Evolutionary conservation across 1,140 invertebrate genomes (phyloP), one percentile per base, ranked within the genome.

Genomic region (Drosophila littoralis): DNA sequence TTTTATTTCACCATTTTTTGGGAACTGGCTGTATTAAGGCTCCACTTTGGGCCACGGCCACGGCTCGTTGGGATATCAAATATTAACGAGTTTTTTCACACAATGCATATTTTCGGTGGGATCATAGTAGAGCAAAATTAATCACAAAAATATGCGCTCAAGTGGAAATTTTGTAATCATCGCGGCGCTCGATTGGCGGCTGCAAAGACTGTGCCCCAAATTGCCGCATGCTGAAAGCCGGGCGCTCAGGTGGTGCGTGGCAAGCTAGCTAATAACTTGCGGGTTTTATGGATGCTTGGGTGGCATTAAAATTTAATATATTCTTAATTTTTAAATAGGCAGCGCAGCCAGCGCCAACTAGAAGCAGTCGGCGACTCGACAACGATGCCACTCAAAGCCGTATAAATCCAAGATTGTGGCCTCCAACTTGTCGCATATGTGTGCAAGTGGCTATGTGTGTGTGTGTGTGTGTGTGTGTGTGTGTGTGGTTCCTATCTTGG

Each of bases 351-450:
- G 61, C 61, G 22, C 42, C 38, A 77, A 61, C 77, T 75, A 74
- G 71, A 65, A 57, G 70, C 59, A 52, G 42, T 35, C 43, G 36
- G 36, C 60, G 38, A 43, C 58, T 50, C 51, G 54, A 46, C 54
- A 70, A 63, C 63, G 83, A 67, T 70, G 83, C 83, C 83, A 86
- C 83, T 86, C 76, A 81, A 86, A 83, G 83, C 80, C 72, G 79
- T 86, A 86, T 86, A 86, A 86, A 86, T 86, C 79, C 83, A 88
- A 88, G 83, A 88, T 88, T 88, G 83, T 86, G 83, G 83, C 83
- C 83, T 78, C 73, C 76, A 86, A 77, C 83, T 88, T 88, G 82
- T 86, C 83, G 83, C 83, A 88, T 77, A 50, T 79, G 79, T 75
- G 74, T 58, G 70, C 70, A 22, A 52, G 42, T 59, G 40, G 33